A percentile compares a stretch with the other conserved stretches of the same genome.
phyloP scores from a whole-genome alignment of 2,113 vertebrate species.

The Mellivora capensis region DNA sequence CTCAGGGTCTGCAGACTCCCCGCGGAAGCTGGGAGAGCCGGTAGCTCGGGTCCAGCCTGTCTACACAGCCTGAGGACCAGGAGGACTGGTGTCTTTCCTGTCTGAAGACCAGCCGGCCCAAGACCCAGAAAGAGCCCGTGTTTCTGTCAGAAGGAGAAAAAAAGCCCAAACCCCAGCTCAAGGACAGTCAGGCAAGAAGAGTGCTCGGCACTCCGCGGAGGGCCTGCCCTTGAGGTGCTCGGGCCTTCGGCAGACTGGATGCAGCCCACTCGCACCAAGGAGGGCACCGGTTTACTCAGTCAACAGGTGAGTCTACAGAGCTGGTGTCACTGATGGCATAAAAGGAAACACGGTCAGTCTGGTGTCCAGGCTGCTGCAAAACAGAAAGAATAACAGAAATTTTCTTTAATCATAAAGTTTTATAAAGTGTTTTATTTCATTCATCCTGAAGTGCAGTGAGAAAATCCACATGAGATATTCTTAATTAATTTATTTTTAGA shows the following conservation, averaged over 20 bases:
- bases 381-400: not conserved
- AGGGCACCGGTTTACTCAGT: rapidly evolving
- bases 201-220: rapidly evolving
- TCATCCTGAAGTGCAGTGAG: not conserved
- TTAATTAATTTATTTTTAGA: not conserved
- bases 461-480: not conserved
- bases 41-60: rapidly evolving
- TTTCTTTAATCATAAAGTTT: not conserved
- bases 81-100: rapidly evolving
- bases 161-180: not conserved
- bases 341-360: rapidly evolving
- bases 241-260: rapidly evolving
- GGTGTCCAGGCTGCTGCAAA: not conserved
- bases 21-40: no score
- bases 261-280: rapidly evolving
- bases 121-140: rapidly evolving
- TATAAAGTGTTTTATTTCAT: not conserved
- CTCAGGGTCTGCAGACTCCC: rapidly evolving
- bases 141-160: rapidly evolving
- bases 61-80: not conserved
- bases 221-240: not conserved
- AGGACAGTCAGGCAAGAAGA: not conserved
- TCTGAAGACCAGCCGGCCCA: not conserved
- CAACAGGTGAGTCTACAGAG: not conserved
- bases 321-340: rapidly evolving